These are phyloP conservation scores for Formica exsecta DNA, from an alignment of 1,140 invertebrate species.

Conservation along the genomic window DNA sequence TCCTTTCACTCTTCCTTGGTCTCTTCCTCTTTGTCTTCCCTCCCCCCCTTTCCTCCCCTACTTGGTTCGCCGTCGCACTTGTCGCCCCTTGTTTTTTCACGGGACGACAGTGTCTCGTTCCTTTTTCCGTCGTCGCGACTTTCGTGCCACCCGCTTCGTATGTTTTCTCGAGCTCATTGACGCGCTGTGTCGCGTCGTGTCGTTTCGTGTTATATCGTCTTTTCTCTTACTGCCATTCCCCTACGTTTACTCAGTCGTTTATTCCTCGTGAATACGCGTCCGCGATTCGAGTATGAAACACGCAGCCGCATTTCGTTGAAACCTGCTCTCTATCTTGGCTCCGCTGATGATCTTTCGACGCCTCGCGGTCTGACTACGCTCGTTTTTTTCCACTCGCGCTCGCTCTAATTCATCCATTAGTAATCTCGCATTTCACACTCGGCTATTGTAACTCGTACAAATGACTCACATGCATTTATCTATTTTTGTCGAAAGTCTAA, in stretches of 20 bases:
- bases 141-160: constrained; percentile 44
- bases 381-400: constrained; percentile 31
- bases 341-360: constrained; percentile 40
- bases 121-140: constrained; percentile 58
- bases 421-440: not conserved
- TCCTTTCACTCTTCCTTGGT: not conserved
- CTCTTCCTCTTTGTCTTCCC: not conserved
- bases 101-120: constrained; percentile 1
- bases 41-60: not conserved
- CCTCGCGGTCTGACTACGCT: constrained; percentile 43
- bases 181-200: constrained; percentile 12
- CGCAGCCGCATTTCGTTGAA: constrained; percentile 22
- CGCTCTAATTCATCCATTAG: constrained; percentile 42
- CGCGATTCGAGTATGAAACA: constrained; percentile 38
- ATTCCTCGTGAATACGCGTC: constrained; percentile 54
- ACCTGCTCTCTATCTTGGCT: constrained; percentile 37
- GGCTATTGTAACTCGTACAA: not conserved
- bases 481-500: not conserved
- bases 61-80: constrained; percentile 30
- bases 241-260: constrained; percentile 45
- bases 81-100: constrained; percentile 10
- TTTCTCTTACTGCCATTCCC: constrained; percentile 5
- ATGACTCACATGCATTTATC: not conserved
- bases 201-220: not conserved
- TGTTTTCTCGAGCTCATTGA: constrained; percentile 34